Base-by-base conservation (phyloP, 2,888 invertebrate genomes). In the Drosophila planitibia region DNA sequence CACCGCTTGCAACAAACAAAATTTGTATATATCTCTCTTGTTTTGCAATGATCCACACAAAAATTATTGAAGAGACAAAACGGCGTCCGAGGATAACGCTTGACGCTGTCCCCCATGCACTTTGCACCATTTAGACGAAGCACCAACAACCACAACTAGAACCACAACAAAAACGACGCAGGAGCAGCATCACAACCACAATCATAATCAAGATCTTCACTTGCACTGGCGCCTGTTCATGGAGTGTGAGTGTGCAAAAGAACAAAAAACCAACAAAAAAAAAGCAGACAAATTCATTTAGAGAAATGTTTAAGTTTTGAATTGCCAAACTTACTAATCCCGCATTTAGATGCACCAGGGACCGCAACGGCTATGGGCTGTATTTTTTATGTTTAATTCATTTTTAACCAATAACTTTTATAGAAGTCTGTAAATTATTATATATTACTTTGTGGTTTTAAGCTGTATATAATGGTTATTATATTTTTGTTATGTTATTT, bases 221-320 rank as follows among this genome's bases (percentile, higher is more conserved):
- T 49, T 80, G 70, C 69, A 88, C 41, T 92, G 92, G 92, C 91
- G 82, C 67, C 81, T 92, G 59, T 91, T 89, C 70, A 92, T 92
- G 92, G 92, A 92, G 91, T 81, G 92, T 92, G 92, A 92, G 91
- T 91, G 71, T 72, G 58, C 52, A 61, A 63, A 51, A 30, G 30
- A 28, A 39, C 12, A 14, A n/a, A 39, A 39, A 39, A 16, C 12
- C 7, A 41, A 39, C 4, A 32, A 39, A n/a, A 16, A 35, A 35
- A 47, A 25, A 16, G 16, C 47, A 4, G 47, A 16, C 14, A 39
- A 69, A 60, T 54, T 28, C 10, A 10, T 28, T 32, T 44, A 33
- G n/a, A 25, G 25, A 47, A 49, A 28, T 47, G 7, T 74, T 58
- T 49, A 57, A 30, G 28, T 72, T 63, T 53, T 54, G 35, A 67